phyloP scores from a whole-genome alignment of 2,113 vertebrate species.

The Pterocles gutturalis region DNA sequence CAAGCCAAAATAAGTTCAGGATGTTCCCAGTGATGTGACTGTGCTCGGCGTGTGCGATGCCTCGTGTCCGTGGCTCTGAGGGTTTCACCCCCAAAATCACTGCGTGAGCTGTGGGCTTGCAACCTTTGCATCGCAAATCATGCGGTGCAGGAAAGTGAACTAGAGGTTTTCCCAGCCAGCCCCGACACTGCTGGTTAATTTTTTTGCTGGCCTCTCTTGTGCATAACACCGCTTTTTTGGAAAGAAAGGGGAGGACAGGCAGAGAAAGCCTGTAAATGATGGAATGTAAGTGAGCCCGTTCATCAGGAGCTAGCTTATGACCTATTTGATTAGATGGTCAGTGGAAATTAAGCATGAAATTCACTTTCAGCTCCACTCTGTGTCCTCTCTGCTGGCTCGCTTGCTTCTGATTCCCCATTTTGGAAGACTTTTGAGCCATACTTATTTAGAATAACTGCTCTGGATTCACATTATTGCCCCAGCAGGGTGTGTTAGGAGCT shows the following conservation, averaged over 20 bases:
- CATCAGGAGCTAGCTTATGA: neutral
- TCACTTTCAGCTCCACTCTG: neutral
- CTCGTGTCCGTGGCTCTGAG: fast-evolving
- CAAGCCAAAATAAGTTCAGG: neutral
- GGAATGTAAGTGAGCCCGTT: neutral
- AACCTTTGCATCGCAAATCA: neutral
- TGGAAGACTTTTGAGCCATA: neutral
- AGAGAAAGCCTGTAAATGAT: neutral
- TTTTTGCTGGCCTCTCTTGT: neutral
- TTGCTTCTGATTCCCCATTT: neutral
- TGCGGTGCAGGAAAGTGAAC: neutral
- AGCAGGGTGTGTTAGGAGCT: neutral
- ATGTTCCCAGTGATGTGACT: neutral
- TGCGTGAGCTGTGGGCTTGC: neutral
- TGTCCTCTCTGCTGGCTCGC: neutral
- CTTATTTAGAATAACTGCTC: neutral
- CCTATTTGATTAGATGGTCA: neutral
- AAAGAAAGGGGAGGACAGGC: neutral
- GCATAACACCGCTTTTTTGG: neutral
- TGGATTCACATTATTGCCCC: neutral
- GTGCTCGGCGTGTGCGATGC: fast-evolving
- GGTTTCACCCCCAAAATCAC: neutral
- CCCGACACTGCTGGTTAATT: fast-evolving
- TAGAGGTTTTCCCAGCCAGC: neutral
- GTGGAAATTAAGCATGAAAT: neutral